Base-by-base conservation (phyloP, 2,888 invertebrate species). In the Plebejus melissa region DNA sequence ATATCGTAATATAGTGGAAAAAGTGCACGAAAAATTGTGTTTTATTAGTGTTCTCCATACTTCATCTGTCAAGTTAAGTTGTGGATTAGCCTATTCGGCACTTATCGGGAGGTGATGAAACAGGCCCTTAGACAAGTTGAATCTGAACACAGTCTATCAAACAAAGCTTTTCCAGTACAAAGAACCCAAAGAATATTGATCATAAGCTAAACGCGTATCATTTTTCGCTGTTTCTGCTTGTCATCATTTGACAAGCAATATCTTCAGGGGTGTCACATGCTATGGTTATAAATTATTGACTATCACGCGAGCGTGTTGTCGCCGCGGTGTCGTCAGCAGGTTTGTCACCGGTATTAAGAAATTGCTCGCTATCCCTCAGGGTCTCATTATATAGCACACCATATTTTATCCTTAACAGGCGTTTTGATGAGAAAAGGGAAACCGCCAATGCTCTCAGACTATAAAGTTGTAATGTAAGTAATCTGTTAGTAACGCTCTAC, bases 321-420 rank as follows among this genome's bases (percentile, higher is more conserved):
- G 65, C 32, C 32, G 32, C 22, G 16, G 11, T 65, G 65, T 65
- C 65, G 65, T 60, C 60, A 60, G 65, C 65, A 16, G 65, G 91
- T 92, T 92, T 91, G 91, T 93, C 92, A 91, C 89, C 86, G 87
- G 88, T 93, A 91, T 92, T 92, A 93, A 90, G 93, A 92, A 91
- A 93, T 93, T 93, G 90, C 91, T 88, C 85, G 86, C 87, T 90
- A 90, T 89, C 90, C 93, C 91, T 87, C 81, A 80, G 91, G 90
- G 93, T 82, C 91, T 93, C 93, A 90, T 93, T 91, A 93, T 85
- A 81, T 81, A 85, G 86, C 86, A 87, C 83, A 85, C 84, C 83
- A 92, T 91, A 90, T 91, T 89, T 92, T 87, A 91, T 89, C 85
- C 85, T 87, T 88, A 88, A 83, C 76, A 76, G 76, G 74, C 50